phyloP scores from a whole-genome alignment of 2,888 invertebrate species.

The Tipula unca region DNA sequence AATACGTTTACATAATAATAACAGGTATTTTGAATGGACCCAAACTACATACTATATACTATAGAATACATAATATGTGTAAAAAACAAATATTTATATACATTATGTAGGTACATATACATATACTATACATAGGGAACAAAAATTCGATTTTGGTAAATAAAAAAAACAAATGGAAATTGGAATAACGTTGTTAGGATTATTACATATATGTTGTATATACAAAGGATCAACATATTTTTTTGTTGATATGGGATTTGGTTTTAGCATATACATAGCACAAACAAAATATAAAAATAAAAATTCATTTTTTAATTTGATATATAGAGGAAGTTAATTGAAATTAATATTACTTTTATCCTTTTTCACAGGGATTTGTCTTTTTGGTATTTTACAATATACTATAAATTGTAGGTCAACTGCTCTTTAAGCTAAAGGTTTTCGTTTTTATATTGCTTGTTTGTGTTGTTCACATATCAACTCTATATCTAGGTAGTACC shows the following conservation, averaged over 20 bases:
- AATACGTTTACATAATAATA: constrained; percentile 1
- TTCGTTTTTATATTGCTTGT: too few species aligned
- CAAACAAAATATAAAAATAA: background rate
- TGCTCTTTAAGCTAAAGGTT: background rate
- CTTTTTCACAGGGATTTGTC: background rate
- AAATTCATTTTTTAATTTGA: background rate
- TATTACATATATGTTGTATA: background rate
- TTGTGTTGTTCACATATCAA: too few species aligned
- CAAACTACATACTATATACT: background rate
- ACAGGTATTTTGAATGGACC: constrained; percentile 14
- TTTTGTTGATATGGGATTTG: background rate
- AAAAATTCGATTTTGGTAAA: background rate
- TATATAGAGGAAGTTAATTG: background rate
- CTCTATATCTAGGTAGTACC: too few species aligned
- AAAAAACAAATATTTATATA: background rate
- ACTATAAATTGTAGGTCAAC: background rate
- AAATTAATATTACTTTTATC: background rate
- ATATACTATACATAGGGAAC: background rate
- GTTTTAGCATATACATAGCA: background rate
- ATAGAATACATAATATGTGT: background rate
- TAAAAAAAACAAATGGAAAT: background rate
- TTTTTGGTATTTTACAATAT: background rate
- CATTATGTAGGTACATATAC: background rate
- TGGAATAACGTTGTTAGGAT: constrained; percentile 14
- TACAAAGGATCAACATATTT: background rate